Conservation (phyloP, 2,888 invertebrate genomes). For the Sycophila texana region DNA sequence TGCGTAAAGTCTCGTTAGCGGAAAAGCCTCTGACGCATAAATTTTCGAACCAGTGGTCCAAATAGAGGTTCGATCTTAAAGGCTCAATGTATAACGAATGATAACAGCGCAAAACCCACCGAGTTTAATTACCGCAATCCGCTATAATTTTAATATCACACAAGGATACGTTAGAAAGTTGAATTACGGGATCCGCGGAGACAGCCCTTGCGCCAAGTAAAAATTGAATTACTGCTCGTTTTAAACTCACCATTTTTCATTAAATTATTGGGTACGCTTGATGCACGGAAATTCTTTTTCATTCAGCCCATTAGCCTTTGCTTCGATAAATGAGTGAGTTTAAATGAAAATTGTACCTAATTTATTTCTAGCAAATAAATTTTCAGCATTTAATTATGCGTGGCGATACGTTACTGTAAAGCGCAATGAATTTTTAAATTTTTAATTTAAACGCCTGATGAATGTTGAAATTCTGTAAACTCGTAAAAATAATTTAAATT, state of each 20-base stretch:
- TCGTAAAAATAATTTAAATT: too few species aligned
- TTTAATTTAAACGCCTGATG: too few species aligned
- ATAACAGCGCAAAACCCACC: conserved; percentile 34
- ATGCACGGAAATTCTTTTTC: not conserved
- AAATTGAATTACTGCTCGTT: conserved; percentile 3
- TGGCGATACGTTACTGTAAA: too few species aligned
- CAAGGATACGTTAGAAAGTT: too few species aligned
- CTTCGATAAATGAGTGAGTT: too few species aligned
- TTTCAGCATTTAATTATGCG: too few species aligned
- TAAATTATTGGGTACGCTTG: not conserved
- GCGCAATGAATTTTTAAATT: too few species aligned
- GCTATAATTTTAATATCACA: not conserved
- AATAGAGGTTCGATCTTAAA: not conserved
- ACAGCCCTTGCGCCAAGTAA: not conserved
- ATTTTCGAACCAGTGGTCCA: conserved; percentile 15
- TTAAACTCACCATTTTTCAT: conserved; percentile 28
- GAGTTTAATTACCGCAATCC: conserved; percentile 20
- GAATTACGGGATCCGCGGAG: not conserved
- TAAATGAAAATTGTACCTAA: too few species aligned
- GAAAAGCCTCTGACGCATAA: not conserved
- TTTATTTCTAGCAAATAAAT: too few species aligned
- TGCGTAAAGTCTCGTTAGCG: conserved; percentile 5
- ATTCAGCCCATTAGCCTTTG: too few species aligned
- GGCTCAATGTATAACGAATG: conserved; percentile 29
- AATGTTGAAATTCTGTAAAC: too few species aligned